Evolutionary conservation across 2,797 vertebrate genomes (phyloP).

Genomic region (Dallia pectoralis): DNA sequence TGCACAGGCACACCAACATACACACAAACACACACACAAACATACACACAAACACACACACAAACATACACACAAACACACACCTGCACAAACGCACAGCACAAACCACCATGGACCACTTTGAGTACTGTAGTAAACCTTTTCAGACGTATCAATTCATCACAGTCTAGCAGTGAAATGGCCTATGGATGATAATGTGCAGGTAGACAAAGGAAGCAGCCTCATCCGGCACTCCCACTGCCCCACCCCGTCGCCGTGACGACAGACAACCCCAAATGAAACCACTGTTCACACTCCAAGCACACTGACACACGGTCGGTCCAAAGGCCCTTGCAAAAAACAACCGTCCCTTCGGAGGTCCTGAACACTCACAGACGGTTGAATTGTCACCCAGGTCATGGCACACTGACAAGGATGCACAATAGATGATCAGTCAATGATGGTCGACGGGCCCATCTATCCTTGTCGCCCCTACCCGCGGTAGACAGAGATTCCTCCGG

Average conservation of each 20-base stretch:
- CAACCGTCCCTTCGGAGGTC: neutral
- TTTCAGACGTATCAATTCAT: slow-evolving; percentile 65
- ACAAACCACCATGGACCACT: slow-evolving; percentile 43
- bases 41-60: slow-evolving; percentile 20
- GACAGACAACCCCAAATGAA: slow-evolving; percentile 34
- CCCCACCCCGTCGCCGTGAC: slow-evolving; percentile 24
- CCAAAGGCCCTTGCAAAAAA: slow-evolving; percentile 1
- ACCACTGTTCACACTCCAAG: slow-evolving; percentile 39
- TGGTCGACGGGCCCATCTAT: neutral
- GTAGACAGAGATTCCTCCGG: slow-evolving; percentile 9
- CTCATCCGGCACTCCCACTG: neutral
- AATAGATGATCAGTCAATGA: neutral
- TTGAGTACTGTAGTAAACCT: slow-evolving; percentile 70
- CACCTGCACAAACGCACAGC: slow-evolving; percentile 18
- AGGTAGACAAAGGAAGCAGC: slow-evolving; percentile 39
- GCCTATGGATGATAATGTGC: slow-evolving; percentile 43
- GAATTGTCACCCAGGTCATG: slow-evolving; percentile 1
- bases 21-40: slow-evolving; percentile 17
- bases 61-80: neutral
- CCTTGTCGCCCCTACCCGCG: slow-evolving; percentile 5
- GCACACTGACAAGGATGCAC: slow-evolving; percentile 8
- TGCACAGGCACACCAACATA: slow-evolving; percentile 16
- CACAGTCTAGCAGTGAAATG: slow-evolving; percentile 43
- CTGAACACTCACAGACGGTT: slow-evolving; percentile 1
- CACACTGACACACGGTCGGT: neutral